Conservation (phyloP, 2,113 vertebrate species). For the Trematocara unimaculatum region DNA sequence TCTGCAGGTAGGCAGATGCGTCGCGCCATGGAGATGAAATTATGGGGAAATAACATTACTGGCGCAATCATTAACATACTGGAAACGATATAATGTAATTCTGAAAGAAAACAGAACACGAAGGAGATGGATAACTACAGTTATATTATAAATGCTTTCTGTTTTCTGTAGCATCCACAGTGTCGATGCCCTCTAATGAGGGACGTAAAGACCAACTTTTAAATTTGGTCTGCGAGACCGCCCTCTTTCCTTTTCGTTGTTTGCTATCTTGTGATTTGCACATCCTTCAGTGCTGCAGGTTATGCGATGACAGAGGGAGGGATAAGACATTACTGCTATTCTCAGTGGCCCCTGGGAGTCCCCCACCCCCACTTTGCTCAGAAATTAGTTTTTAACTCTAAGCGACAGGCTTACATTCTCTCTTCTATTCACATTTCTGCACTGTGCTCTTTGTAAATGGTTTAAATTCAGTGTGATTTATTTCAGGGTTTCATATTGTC, state of each 20-base stretch:
- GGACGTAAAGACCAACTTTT: background rate
- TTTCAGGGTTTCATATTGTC: background rate
- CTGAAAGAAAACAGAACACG: background rate
- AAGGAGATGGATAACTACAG: background rate
- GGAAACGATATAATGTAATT: background rate
- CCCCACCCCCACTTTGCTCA: constrained; percentile 26
- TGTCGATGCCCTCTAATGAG: background rate
- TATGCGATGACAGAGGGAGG: constrained; percentile 11
- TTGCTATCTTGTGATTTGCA: background rate
- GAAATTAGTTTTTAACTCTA: constrained; percentile 29
- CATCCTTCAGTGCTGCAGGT: background rate
- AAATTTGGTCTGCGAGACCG: background rate
- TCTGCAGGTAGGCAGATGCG: constrained; percentile 59
- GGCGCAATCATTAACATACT: background rate
- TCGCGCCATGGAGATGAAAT: background rate
- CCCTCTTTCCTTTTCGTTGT: background rate
- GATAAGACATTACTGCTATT: constrained; percentile 52
- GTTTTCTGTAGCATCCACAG: background rate
- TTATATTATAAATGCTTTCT: background rate
- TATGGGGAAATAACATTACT: background rate
- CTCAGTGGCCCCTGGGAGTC: constrained; percentile 34
- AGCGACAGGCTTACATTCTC: background rate
- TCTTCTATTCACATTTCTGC: background rate
- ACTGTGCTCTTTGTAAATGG: background rate
- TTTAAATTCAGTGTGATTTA: background rate